phyloP scores from a whole-genome alignment of 2,797 vertebrate genomes.

The Salarias fasciatus region DNA sequence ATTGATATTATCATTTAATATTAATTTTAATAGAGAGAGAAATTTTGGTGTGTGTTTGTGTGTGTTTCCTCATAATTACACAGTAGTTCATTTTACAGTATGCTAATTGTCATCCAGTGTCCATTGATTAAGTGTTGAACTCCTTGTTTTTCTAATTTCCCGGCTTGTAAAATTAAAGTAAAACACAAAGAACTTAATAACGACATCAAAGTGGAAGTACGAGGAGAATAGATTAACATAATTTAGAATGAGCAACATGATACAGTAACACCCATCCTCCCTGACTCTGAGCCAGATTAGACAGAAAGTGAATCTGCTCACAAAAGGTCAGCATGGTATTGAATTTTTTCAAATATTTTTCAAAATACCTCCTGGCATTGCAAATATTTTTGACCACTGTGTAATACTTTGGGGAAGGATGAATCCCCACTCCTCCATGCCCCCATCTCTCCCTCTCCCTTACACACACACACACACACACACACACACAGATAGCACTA shows the following conservation, averaged over 20 bases:
- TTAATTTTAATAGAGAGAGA: no score
- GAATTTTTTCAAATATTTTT: conserved; percentile 95
- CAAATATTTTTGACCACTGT: conserved; percentile 99
- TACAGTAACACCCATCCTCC: conserved; percentile 63
- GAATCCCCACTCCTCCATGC: conserved; percentile 85
- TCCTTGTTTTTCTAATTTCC: conserved; percentile 14
- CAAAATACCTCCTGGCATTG: conserved; percentile 99
- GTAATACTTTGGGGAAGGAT: conserved; percentile 97
- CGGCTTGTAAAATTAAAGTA: conserved; percentile 29
- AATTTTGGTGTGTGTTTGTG: neutral
- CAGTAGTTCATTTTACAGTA: neutral
- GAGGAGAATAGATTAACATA: conserved; percentile 71
- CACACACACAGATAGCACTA: conserved; percentile 47
- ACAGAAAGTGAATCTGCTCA: conserved; percentile 76
- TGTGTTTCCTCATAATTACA: conserved; percentile 14
- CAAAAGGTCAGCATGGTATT: conserved; percentile 94
- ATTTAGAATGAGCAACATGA: conserved; percentile 61
- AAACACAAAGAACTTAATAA: conserved; percentile 52
- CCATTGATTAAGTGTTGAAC: neutral
- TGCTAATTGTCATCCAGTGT: neutral
- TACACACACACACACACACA: conserved; percentile 26
- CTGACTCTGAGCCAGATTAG: conserved; percentile 77
- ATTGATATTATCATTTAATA: no score
- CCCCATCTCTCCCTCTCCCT: conserved; percentile 49
- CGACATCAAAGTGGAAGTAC: conserved; percentile 50